Percentiles rank a stretch among this genome's conserved stretches.
Conservation (phyloP, 2,888 invertebrate genomes). For the Globia sparganii region DNA sequence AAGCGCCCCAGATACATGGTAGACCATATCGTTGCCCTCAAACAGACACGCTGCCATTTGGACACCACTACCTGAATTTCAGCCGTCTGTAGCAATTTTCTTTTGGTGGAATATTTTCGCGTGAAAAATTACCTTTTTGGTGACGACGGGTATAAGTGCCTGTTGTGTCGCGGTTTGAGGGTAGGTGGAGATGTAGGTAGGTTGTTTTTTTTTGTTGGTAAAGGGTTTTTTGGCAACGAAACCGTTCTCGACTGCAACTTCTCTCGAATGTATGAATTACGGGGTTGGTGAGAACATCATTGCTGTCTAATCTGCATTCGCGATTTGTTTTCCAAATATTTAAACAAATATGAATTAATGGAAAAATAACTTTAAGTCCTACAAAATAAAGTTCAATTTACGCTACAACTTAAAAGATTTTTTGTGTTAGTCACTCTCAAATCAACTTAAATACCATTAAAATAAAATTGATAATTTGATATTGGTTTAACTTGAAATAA, state of each 20-base stretch:
- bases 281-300: background rate
- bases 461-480: too few relatives aligned
- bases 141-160: constrained; percentile 38
- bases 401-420: too few relatives aligned
- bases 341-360: too few relatives aligned
- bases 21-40: constrained; percentile 55
- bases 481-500: too few relatives aligned
- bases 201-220: background rate
- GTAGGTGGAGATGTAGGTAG: constrained; percentile 16
- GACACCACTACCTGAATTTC: constrained; percentile 64
- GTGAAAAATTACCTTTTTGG: constrained; percentile 60
- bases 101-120: constrained; percentile 61
- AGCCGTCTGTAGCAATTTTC: constrained; percentile 63
- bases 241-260: background rate
- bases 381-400: too few relatives aligned
- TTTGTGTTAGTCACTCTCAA: too few relatives aligned
- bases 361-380: too few relatives aligned
- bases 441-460: too few relatives aligned
- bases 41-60: constrained; percentile 63
- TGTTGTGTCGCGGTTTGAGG: constrained; percentile 36
- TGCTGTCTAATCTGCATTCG: too few relatives aligned
- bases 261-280: background rate
- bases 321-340: too few relatives aligned
- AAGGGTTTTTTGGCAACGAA: background rate
- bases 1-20: constrained; percentile 64